These are phyloP conservation scores for Ormyrus pomaceus DNA, from an alignment of 2,888 invertebrate species.

Conservation along the genomic window DNA sequence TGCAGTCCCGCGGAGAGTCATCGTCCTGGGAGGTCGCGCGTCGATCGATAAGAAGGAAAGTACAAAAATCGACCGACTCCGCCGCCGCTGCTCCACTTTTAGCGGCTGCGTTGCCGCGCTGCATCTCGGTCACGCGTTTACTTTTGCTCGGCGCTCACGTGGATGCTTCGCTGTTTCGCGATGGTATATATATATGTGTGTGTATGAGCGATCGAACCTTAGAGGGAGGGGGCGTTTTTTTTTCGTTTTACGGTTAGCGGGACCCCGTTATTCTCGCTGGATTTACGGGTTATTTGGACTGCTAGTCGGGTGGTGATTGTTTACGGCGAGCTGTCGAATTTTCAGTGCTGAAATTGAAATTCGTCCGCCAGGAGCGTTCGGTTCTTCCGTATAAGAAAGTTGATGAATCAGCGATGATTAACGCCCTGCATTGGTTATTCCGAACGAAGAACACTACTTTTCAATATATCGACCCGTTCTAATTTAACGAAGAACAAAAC, in stretches of 20 bases:
- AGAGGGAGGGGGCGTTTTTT: not conserved
- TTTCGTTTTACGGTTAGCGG: not conserved
- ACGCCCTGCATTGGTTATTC: no score
- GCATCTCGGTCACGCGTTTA: conserved; percentile 47
- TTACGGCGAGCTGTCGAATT: no score
- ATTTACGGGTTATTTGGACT: no score
- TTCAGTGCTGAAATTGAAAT: no score
- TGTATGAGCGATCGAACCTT: not conserved
- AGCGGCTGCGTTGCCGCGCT: conserved; percentile 23
- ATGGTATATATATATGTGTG: not conserved
- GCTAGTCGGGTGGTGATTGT: no score
- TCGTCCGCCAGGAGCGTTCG: no score
- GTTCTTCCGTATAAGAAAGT: no score
- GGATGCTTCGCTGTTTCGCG: conserved; percentile 1
- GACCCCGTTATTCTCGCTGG: not conserved
- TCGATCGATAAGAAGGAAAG: conserved; percentile 55
- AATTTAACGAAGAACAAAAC: no score
- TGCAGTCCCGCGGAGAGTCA: conserved; percentile 31
- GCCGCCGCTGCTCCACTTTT: conserved; percentile 49
- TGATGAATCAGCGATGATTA: no score
- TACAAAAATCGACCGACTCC: conserved; percentile 50
- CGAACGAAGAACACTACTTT: no score
- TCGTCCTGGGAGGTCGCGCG: conserved; percentile 46
- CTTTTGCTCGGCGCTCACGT: not conserved
- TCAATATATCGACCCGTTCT: no score